Conservation (phyloP, 2,113 vertebrate genomes). For the Myrmophylax atrothorax region DNA sequence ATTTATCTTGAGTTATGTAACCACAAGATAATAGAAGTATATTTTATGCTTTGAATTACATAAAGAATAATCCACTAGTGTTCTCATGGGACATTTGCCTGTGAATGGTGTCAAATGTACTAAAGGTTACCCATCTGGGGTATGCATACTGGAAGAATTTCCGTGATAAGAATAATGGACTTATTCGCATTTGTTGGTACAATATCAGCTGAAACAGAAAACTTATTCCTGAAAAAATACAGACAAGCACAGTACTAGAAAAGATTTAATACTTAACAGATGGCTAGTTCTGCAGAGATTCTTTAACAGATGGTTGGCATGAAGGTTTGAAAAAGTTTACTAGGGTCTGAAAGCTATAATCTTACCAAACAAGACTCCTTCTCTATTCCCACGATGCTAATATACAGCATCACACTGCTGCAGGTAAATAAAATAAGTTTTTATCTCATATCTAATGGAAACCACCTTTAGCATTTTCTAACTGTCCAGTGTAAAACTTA, state of each 20-base stretch:
- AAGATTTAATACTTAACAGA: conserved; percentile 63
- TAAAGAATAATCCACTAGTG: neutral
- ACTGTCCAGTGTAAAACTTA: neutral
- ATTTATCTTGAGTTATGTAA: neutral
- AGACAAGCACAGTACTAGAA: neutral
- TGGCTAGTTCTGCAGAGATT: conserved; percentile 37
- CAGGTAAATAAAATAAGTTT: neutral
- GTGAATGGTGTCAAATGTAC: neutral
- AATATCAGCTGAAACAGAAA: conserved; percentile 35
- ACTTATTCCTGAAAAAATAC: conserved; percentile 13
- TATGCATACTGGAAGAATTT: neutral
- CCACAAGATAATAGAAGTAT: neutral
- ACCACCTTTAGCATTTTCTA: neutral
- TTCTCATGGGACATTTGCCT: neutral
- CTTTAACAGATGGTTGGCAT: conserved; percentile 66
- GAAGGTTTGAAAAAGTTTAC: conserved; percentile 32
- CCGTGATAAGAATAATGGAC: neutral
- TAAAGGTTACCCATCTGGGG: neutral
- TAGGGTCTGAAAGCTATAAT: neutral
- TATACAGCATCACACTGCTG: neutral
- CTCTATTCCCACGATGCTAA: neutral
- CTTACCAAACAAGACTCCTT: neutral
- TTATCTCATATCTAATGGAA: neutral
- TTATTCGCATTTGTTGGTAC: conserved; percentile 29
- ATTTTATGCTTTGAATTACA: neutral